Base-by-base conservation (phyloP, 1,140 invertebrate genomes). In the Drosophila baimaii region DNA sequence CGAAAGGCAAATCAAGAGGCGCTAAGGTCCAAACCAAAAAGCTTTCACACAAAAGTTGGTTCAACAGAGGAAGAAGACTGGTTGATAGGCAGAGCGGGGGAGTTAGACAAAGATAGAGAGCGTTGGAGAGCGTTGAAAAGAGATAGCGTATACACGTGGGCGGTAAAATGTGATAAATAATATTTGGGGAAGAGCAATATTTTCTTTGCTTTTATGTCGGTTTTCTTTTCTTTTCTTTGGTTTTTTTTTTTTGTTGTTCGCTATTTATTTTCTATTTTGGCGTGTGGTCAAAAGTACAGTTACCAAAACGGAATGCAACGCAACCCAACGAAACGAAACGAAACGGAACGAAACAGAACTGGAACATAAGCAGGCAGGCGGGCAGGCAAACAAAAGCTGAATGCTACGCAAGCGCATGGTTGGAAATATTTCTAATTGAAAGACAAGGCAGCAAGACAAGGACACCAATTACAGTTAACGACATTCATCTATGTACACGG, bases 361-460 rank as follows among this genome's bases (percentile, higher is more conserved):
- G 25, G 23, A 77, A 77, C 41, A 55, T 44, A 41, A 17, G 51
- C 52, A 62, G 51, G 70, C 77, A 79, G 54, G 54, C 54, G 19
- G 62, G 41, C 58, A 77, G 35, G 52, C 57, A 65, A 77, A 65
- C 23, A 47, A 58, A 76, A 75, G 47, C 70, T 68, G 64, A 78
- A 65, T 52, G 59, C 61, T 83, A 83, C 52, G 49, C 75, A 82
- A 58, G 59, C 55, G 43, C 47, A 57, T 47, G 29, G 33, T 19
- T 39, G 9, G 7, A 27, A 17, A 15, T n/a, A 49, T 6, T 25
- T 29, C 25, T 39, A 58, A n/a, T 29, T 25, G 10, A 2, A 21
- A 52, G 54, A 54, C 46, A 31, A 72, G 61, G 61, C 77, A 78
- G 43, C 49, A 61, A 59, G 54, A 49, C 58, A 64, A 61, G 61